Evolutionary conservation across 1,140 invertebrate genomes (phyloP), one percentile per base, ranked within the genome.

Genomic region (Akabosia matsudoensis): DNA sequence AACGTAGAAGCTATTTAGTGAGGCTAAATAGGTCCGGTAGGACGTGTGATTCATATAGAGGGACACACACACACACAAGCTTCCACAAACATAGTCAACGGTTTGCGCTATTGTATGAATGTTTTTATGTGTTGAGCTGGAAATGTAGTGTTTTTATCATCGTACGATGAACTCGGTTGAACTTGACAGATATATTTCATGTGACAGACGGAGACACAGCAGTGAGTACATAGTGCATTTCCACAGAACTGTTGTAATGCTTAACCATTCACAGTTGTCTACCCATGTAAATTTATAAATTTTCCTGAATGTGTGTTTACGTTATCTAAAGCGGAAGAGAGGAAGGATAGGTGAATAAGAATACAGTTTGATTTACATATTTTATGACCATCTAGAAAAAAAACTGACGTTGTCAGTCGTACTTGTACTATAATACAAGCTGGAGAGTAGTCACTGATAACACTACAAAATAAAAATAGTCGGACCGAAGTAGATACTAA

Each of bases 131-230:
- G 37, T 45, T 45, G 37, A 45, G 37, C 37, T 45, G 37, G 37
- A 45, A 45, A 45, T 45, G 37, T 45, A 45, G 24, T 56, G 54
- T 56, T 67, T 67, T 67, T 67, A 67, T 67, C 61, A 31, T 4
- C 61, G 61, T 30, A 67, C 61, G 28, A 30, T 67, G 61, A 67
- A 67, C 61, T 67, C 61, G 28, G 24, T 67, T 67, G 61, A 67
- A 67, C 61, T 67, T 67, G 61, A 67, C 61, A 67, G 61, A 67
- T 28, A 67, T 67, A 67, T 67, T 67, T 67, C 61, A 67, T 67
- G 61, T 67, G 61, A 67, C 61, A 67, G 61, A 67, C 61, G 22
- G 26, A 13, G 28, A 10, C 28, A 30, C 61, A 67, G 54, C 22
- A 56, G 7, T 7, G 37, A 18, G 37, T 18, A 18, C 37, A 45